Evolutionary conservation across 2,888 invertebrate genomes (phyloP).

Genomic region (Carpatolechia fugitivella): DNA sequence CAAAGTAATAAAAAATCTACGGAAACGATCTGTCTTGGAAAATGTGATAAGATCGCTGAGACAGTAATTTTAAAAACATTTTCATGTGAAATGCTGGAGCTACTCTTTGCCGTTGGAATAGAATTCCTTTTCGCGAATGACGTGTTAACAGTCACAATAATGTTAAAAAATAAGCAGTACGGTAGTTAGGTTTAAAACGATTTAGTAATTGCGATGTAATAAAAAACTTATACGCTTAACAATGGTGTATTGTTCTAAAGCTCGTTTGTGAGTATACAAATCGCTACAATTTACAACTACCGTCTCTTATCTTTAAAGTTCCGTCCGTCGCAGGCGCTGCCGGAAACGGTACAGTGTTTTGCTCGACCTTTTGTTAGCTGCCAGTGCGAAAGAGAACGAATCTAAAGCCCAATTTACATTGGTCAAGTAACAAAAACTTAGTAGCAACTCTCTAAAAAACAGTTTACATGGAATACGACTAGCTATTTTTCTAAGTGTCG

Average conservation of each 20-base stretch:
- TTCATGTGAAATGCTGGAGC: not conserved
- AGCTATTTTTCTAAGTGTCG: no score
- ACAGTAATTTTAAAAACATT: not conserved
- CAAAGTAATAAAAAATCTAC: not conserved
- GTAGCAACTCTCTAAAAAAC: no score
- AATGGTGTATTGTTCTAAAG: conserved; percentile 2
- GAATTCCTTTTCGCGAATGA: no score
- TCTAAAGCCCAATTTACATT: no score
- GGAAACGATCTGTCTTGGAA: not conserved
- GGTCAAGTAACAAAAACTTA: no score
- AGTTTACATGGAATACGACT: no score
- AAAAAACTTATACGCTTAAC: not conserved
- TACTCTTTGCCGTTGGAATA: no score
- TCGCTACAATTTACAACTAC: conserved; percentile 7
- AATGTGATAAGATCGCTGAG: not conserved
- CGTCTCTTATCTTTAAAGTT: not conserved
- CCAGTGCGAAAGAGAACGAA: no score
- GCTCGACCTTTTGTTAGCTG: not conserved
- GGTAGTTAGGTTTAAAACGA: not conserved
- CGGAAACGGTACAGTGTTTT: not conserved
- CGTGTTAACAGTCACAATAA: no score
- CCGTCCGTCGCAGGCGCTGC: not conserved
- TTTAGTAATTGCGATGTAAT: conserved; percentile 1
- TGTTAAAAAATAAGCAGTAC: no score
- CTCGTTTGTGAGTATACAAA: conserved; percentile 6